Percentiles rank a stretch among this genome's conserved stretches.
Conservation (phyloP, 1,140 invertebrate species). For the Tetramorium simillimum region DNA sequence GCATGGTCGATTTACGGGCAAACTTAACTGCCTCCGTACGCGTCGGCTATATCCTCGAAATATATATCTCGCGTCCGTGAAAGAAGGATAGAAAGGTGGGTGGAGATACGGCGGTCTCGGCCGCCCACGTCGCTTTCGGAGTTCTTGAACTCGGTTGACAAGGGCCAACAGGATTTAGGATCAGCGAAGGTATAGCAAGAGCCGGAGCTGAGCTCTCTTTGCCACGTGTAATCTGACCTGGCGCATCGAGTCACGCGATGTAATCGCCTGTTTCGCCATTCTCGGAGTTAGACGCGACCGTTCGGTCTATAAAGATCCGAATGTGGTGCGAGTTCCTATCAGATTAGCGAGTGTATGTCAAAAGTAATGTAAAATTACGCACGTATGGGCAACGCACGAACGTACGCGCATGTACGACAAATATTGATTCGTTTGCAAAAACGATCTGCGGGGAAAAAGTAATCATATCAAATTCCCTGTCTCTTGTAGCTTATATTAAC, state of each 20-base stretch:
- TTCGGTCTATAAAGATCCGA: neutral
- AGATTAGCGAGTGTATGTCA: neutral
- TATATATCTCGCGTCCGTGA: conserved; percentile 30
- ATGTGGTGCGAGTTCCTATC: neutral
- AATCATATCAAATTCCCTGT: neutral
- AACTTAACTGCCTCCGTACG: conserved; percentile 27
- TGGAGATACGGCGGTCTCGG: conserved; percentile 27
- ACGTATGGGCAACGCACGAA: neutral
- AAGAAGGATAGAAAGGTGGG: conserved; percentile 22
- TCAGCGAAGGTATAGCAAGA: conserved; percentile 46
- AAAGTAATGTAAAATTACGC: neutral
- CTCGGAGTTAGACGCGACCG: conserved; percentile 24
- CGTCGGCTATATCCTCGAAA: conserved; percentile 32
- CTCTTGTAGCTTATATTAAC: neutral
- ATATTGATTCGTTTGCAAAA: neutral
- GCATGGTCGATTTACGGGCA: conserved; percentile 67
- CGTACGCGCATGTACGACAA: neutral
- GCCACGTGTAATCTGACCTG: conserved; percentile 69
- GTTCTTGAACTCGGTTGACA: conserved; percentile 64
- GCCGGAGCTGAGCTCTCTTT: conserved; percentile 21
- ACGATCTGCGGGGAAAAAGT: neutral
- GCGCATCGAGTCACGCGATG: conserved; percentile 69
- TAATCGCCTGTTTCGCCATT: conserved; percentile 60
- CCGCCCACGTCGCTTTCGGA: conserved; percentile 68
- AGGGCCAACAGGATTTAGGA: conserved; percentile 70